Percentiles rank a stretch among this genome's conserved stretches.
phyloP scores from a whole-genome alignment of 2,888 invertebrate species.

The Lasioglossum calceatum region DNA sequence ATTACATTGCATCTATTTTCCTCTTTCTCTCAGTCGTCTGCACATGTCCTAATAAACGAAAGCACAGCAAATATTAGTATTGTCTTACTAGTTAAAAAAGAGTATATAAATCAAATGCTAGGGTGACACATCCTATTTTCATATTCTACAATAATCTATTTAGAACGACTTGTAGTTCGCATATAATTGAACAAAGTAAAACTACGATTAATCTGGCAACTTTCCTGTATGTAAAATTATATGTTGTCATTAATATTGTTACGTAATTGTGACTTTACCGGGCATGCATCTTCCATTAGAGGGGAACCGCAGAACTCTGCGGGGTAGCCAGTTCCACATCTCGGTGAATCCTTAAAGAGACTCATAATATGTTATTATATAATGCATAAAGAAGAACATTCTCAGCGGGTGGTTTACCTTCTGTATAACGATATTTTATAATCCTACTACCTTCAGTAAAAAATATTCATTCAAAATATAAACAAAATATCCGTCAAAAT shows the following conservation, averaged over 20 bases:
- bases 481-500: not conserved
- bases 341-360: slow-evolving; percentile 13
- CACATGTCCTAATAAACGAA: slow-evolving; percentile 1
- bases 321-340: not conserved
- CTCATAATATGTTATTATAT: not conserved
- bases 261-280: slow-evolving; percentile 7
- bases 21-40: not conserved
- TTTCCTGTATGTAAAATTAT: not conserved
- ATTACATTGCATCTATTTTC: not conserved
- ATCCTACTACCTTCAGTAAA: not conserved
- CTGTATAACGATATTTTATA: not conserved
- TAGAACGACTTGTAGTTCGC: not conserved
- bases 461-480: not conserved
- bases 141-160: not conserved
- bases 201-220: not conserved
- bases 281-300: slow-evolving; percentile 10
- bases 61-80: not conserved
- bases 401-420: not conserved
- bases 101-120: too few species aligned
- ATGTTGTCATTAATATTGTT: not conserved
- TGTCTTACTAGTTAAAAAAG: not conserved
- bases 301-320: slow-evolving; percentile 11
- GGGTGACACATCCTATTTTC: too few species aligned
- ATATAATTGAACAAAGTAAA: not conserved
- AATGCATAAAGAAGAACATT: not conserved